These are phyloP conservation scores for Dinoponera quadriceps DNA, from an alignment of 1,140 invertebrate genomes.

Conservation along the genomic window DNA sequence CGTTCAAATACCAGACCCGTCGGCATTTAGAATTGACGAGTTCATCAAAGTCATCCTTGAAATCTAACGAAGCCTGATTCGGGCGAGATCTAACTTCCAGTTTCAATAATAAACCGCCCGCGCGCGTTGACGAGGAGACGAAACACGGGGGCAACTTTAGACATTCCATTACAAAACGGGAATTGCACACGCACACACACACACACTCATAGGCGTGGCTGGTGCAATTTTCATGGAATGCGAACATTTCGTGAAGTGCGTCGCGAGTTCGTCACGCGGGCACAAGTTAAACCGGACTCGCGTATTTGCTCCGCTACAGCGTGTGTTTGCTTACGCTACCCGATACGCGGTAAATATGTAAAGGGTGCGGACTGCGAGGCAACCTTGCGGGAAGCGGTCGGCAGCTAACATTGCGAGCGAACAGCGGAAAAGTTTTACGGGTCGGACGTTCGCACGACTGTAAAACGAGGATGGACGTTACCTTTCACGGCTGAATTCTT, in stretches of 20 bases:
- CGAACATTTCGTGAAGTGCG: constrained; percentile 3
- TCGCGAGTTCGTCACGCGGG: constrained; percentile 1
- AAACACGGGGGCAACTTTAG: neutral
- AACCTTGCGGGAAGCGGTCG: neutral
- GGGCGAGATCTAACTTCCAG: no score
- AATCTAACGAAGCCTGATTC: no score
- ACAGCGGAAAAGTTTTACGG: constrained; percentile 59
- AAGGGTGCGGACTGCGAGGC: neutral
- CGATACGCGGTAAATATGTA: constrained; percentile 22
- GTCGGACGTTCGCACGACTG: constrained; percentile 32
- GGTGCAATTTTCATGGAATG: neutral
- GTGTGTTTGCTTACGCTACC: neutral
- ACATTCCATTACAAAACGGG: neutral
- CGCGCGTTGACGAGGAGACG: neutral
- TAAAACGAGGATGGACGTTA: constrained; percentile 40
- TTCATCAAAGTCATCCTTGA: no score
- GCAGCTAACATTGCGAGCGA: neutral
- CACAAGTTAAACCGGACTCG: constrained; percentile 15
- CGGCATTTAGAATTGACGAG: no score
- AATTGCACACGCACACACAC: no score
- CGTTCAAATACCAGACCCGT: no score
- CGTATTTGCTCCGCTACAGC: constrained; percentile 21
- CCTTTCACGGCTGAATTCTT: constrained; percentile 54
- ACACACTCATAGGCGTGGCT: no score
- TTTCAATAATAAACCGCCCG: no score